These are phyloP conservation scores for Pogonognathellus flavescens DNA, from an alignment of 1,140 invertebrate species.

Conservation along the genomic window DNA sequence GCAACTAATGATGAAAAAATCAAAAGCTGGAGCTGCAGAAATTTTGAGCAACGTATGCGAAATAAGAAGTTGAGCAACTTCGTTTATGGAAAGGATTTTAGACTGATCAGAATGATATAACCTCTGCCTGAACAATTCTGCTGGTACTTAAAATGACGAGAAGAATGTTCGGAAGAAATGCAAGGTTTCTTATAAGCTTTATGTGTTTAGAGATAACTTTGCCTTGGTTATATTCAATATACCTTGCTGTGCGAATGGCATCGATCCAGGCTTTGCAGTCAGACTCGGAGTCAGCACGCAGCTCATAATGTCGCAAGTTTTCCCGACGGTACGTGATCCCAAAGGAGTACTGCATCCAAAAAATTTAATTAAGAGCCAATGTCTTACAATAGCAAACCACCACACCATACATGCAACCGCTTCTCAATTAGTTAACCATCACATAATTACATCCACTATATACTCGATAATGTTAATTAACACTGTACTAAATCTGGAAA, in stretches of 20 bases:
- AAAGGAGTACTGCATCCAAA: constrained; percentile 83
- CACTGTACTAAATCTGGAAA: constrained; percentile 23
- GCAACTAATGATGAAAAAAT: no score
- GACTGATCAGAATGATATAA: no score
- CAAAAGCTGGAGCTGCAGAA: no score
- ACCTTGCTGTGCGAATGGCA: constrained; percentile 89
- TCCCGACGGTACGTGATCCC: constrained; percentile 89
- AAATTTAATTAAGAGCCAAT: constrained; percentile 43
- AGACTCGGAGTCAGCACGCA: constrained; percentile 84
- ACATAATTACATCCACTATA: constrained; percentile 22
- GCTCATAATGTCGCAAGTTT: constrained; percentile 88
- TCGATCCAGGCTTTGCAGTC: constrained; percentile 93
- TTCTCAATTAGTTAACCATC: constrained; percentile 27
- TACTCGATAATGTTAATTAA: constrained; percentile 26
- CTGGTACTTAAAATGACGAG: no score
- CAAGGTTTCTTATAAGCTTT: neutral
- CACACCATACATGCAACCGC: constrained; percentile 1
- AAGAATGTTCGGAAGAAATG: no score
- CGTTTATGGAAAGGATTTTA: no score
- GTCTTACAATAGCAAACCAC: constrained; percentile 30
- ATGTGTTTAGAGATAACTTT: constrained; percentile 21
- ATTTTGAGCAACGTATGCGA: no score
- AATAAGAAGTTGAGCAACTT: no score
- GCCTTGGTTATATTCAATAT: constrained; percentile 62
- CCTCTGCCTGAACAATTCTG: no score